Evolutionary conservation across 2,888 invertebrate genomes (phyloP).

Genomic region (Caenorhabditis zanzibari): DNA sequence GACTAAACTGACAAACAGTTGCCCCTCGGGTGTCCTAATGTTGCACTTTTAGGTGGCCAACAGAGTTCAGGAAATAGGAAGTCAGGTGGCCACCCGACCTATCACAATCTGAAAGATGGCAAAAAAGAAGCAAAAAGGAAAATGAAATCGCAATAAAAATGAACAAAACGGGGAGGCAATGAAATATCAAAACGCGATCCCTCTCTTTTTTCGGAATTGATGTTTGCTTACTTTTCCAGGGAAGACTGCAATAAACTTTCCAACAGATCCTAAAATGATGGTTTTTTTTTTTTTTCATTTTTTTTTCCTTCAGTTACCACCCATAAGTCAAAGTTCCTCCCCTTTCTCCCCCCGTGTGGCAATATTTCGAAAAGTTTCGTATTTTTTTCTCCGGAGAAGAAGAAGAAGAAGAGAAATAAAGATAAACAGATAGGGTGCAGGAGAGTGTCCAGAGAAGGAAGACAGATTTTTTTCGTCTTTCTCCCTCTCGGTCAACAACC

Average conservation of each 20-base stretch:
- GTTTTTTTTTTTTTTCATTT: background rate
- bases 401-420: background rate
- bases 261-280: slow-evolving; percentile 17
- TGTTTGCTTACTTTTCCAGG: slow-evolving; percentile 33
- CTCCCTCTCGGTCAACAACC: slow-evolving; percentile 55
- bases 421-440: slow-evolving; percentile 26
- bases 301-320: background rate
- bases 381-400: slow-evolving; percentile 30
- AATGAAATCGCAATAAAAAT: background rate
- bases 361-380: slow-evolving; percentile 65
- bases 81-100: background rate
- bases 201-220: background rate
- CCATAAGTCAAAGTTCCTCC: slow-evolving; percentile 20
- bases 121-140: background rate
- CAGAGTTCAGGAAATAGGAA: background rate
- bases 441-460: slow-evolving; percentile 21
- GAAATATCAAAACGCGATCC: background rate
- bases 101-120: background rate
- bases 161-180: background rate
- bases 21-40: background rate
- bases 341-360: slow-evolving; percentile 9
- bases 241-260: background rate
- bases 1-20: slow-evolving; percentile 18
- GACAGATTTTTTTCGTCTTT: slow-evolving; percentile 46
- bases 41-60: slow-evolving; percentile 23